Evolutionary conservation across 2,113 vertebrate genomes (phyloP).

Genomic region (Hippocampus comes): DNA sequence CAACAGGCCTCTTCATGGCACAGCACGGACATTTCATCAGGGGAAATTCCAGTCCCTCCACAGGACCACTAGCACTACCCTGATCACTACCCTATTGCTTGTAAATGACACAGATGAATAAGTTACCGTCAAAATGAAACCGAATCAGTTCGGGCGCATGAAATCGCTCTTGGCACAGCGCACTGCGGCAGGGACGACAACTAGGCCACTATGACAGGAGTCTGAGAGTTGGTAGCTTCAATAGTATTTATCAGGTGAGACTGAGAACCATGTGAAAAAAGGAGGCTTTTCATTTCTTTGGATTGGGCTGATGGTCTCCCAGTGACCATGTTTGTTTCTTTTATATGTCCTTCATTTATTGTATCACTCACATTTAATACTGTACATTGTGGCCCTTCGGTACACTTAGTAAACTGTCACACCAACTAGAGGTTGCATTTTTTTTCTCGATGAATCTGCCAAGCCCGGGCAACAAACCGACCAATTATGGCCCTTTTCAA

Average conservation of each 20-base stretch:
- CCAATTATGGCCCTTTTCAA: too few species aligned
- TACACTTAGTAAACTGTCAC: not conserved
- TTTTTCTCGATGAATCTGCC: not conserved
- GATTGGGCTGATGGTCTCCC: too few species aligned
- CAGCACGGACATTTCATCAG: conserved; percentile 17
- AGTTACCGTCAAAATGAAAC: not conserved
- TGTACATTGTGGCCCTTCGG: not conserved
- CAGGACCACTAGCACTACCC: not conserved
- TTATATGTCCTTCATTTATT: not conserved
- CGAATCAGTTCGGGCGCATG: not conserved
- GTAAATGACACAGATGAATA: not conserved
- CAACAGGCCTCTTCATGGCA: conserved; percentile 19
- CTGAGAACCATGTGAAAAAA: not conserved
- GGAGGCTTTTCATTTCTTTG: not conserved
- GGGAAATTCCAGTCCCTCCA: conserved; percentile 12
- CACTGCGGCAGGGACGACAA: not conserved
- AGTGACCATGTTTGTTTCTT: not conserved
- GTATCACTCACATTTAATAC: not conserved
- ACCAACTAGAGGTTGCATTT: not conserved
- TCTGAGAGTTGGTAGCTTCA: too few species aligned
- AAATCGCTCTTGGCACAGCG: not conserved
- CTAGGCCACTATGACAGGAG: not conserved
- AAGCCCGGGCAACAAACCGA: not conserved
- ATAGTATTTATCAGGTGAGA: not conserved
- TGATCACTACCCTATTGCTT: not conserved